Evolutionary conservation across 2,113 vertebrate genomes (phyloP).

Genomic region (Clarias batrachus): DNA sequence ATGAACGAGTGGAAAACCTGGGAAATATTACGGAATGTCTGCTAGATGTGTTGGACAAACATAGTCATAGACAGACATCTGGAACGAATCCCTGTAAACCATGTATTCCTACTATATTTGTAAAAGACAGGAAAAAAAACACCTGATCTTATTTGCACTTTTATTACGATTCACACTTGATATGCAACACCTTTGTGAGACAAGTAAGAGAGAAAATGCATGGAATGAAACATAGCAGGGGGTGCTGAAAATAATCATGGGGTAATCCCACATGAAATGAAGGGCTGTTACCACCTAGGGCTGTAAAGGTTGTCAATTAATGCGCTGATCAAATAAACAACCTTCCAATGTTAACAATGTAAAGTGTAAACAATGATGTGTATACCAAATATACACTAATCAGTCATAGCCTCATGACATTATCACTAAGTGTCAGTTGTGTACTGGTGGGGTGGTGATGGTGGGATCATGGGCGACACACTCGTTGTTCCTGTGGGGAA

Average conservation of each 20-base stretch:
- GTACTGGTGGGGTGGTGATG: too few species aligned
- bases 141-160: not conserved
- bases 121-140: not conserved
- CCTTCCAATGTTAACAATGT: too few species aligned
- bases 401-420: too few species aligned
- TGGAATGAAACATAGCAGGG: not conserved
- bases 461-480: too few species aligned
- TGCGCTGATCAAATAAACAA: too few species aligned
- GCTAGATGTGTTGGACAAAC: not conserved
- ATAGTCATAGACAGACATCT: conserved; percentile 20
- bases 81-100: not conserved
- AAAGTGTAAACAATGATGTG: too few species aligned
- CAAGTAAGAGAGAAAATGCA: not conserved
- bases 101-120: not conserved
- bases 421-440: too few species aligned
- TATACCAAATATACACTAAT: too few species aligned
- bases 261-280: not conserved
- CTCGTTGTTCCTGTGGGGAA: too few species aligned
- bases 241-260: not conserved
- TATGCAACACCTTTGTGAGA: not conserved
- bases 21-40: conserved; percentile 27
- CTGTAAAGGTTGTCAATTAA: too few species aligned
- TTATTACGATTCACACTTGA: not conserved
- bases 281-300: not conserved
- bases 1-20: conserved; percentile 25